Conservation (phyloP, 1,140 invertebrate genomes). For the Phymastichus coffea region DNA sequence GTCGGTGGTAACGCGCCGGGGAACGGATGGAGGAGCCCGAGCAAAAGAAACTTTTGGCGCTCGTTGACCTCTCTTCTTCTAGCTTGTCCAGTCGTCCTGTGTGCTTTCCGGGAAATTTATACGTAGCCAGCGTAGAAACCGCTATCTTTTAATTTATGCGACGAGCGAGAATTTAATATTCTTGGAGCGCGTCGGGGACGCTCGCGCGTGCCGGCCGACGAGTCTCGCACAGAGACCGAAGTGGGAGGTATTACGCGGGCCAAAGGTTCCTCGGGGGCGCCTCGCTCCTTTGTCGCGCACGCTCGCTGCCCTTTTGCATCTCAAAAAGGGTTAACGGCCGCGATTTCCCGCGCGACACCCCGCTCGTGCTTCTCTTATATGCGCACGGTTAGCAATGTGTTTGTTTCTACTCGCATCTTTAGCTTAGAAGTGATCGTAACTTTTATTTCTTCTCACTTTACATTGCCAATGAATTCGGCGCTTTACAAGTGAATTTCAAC, state of each 20-base stretch:
- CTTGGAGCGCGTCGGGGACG: conserved; percentile 41
- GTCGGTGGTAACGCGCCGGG: neutral
- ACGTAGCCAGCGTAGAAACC: conserved; percentile 41
- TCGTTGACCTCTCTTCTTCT: neutral
- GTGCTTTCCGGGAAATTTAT: conserved; percentile 40
- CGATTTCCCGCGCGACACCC: conserved; percentile 17
- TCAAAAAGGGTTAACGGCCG: conserved; percentile 38
- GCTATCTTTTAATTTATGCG: conserved; percentile 55
- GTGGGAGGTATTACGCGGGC: conserved; percentile 3
- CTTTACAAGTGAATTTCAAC: no score
- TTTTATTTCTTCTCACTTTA: no score
- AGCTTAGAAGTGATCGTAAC: no score
- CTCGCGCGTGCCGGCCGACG: conserved; percentile 35
- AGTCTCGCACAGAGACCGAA: conserved; percentile 15
- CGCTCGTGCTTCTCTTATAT: no score
- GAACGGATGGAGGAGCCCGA: conserved; percentile 1
- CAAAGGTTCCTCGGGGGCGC: conserved; percentile 34
- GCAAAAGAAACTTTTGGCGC: conserved; percentile 11
- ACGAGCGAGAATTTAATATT: conserved; percentile 53
- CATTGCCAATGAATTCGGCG: no score
- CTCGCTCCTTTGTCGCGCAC: conserved; percentile 38
- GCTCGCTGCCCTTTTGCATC: conserved; percentile 36
- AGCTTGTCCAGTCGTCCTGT: no score
- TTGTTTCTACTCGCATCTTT: no score
- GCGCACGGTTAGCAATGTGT: no score